Conservation (phyloP, 2,113 vertebrate genomes). For the Anseranas semipalmata region DNA sequence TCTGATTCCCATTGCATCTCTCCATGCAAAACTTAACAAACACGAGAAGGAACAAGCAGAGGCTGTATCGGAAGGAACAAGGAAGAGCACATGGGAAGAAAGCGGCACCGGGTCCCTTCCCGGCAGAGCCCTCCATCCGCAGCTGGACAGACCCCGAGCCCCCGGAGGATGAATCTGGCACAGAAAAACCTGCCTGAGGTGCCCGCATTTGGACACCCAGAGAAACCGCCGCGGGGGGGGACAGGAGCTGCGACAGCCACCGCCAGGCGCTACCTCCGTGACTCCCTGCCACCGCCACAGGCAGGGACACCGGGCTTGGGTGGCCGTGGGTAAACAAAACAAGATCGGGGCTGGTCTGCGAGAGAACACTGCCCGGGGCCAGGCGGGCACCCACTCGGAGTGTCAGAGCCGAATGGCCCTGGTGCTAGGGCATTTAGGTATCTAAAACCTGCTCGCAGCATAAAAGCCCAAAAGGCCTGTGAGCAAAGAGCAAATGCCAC, state of each 20-base stretch:
- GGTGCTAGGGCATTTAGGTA: not conserved
- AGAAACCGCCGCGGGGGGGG: not conserved
- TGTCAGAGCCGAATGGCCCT: not conserved
- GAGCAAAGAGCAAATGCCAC: not conserved
- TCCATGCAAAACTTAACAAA: fast-evolving
- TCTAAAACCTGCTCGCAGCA: not conserved
- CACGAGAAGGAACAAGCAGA: fast-evolving
- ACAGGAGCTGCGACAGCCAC: not conserved
- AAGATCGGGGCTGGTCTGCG: fast-evolving
- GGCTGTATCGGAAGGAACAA: fast-evolving
- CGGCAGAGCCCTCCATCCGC: not conserved
- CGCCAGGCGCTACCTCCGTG: not conserved
- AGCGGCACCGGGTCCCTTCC: not conserved
- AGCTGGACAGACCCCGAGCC: fast-evolving
- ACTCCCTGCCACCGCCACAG: not conserved
- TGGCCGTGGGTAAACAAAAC: not conserved
- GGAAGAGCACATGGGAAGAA: not conserved
- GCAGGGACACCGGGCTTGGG: not conserved
- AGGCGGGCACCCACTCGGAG: not conserved
- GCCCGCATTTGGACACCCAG: not conserved
- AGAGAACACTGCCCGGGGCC: not conserved
- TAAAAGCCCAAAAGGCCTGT: not conserved
- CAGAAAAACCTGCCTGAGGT: not conserved
- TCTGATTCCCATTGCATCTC: not conserved
- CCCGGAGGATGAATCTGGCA: not conserved